Evolutionary conservation across 2,888 invertebrate genomes (phyloP).

Genomic region (Oxyteleia sp.): DNA sequence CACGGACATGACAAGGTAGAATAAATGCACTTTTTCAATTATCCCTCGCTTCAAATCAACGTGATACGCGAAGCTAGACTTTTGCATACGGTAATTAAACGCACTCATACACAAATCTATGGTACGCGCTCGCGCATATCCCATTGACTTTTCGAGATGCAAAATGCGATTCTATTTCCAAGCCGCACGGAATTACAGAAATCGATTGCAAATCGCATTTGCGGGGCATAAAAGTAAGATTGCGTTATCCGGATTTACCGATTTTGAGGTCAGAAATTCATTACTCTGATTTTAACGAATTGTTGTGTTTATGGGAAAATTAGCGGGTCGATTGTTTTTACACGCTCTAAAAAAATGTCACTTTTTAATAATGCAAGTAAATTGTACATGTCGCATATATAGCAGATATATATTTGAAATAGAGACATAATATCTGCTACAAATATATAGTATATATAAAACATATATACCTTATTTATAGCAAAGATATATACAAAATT

Average conservation of each 20-base stretch:
- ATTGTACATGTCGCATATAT: too few species aligned
- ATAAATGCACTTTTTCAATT: conserved; percentile 70
- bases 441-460: too few species aligned
- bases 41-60: conserved; percentile 54
- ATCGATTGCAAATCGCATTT: conserved; percentile 59
- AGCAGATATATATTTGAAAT: too few species aligned
- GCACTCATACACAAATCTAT: conserved; percentile 31
- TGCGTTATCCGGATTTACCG: conserved; percentile 34
- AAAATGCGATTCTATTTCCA: conserved; percentile 52
- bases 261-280: conserved; percentile 49
- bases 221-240: conserved; percentile 55
- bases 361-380: too few species aligned
- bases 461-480: too few species aligned
- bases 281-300: conserved; percentile 23
- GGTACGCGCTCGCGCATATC: conserved; percentile 20
- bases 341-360: too few species aligned
- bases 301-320: conserved; percentile 15
- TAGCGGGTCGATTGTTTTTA: not conserved
- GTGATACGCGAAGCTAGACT: conserved; percentile 46
- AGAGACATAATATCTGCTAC: too few species aligned
- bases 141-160: conserved; percentile 52
- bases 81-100: conserved; percentile 70
- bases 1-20: conserved; percentile 44
- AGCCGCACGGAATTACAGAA: conserved; percentile 41
- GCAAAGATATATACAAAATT: too few species aligned